A percentile compares a stretch with the other conserved stretches of the same genome.
phyloP scores from a whole-genome alignment of 2,888 invertebrate species.

The Minunthozetes semirufus region DNA sequence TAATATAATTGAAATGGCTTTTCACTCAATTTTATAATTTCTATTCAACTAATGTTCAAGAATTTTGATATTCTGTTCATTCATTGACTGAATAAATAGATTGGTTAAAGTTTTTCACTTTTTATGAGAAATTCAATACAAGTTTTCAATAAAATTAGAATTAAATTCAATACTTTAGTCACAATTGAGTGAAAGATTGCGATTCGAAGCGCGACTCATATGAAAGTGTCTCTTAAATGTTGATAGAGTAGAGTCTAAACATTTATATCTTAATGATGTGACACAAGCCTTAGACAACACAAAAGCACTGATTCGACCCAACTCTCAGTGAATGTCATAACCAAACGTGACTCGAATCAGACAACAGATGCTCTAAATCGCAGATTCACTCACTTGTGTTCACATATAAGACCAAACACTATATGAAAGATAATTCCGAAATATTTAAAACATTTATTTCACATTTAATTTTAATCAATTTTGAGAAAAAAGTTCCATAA shows the following conservation, averaged over 20 bases:
- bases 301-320: constrained; percentile 11
- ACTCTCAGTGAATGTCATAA: constrained; percentile 25
- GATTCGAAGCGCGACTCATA: neutral
- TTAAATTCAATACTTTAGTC: neutral
- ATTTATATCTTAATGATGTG: constrained; percentile 30
- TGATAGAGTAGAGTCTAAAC: neutral
- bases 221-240: constrained; percentile 3
- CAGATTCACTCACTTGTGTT: neutral
- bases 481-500: too few species aligned
- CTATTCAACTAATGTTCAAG: too few species aligned
- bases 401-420: too few species aligned
- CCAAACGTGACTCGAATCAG: constrained; percentile 27
- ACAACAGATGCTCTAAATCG: constrained; percentile 11
- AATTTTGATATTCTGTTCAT: too few species aligned
- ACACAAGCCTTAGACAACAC: constrained; percentile 12
- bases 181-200: neutral
- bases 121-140: neutral
- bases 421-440: too few species aligned
- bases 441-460: too few species aligned
- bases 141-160: neutral
- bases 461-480: too few species aligned
- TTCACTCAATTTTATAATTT: too few species aligned
- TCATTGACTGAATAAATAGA: neutral
- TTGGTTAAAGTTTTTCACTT: neutral
- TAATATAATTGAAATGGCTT: too few species aligned